Evolutionary conservation across 1,140 invertebrate species (phyloP), one percentile per base, ranked within the genome.

Genomic region (Whitmania pigra): DNA sequence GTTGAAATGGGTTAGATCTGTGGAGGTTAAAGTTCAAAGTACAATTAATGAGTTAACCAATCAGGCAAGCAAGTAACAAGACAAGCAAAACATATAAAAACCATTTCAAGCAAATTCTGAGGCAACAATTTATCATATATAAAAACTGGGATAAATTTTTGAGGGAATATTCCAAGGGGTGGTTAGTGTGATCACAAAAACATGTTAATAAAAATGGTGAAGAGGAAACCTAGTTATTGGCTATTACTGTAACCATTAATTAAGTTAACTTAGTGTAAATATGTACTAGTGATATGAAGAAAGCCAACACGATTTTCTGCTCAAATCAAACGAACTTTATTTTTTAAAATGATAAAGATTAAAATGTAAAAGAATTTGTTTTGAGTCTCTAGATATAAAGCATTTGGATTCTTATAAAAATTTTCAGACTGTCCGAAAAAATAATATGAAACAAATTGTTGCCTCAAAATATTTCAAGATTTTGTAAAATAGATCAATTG

Each of bases 141-240:
- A 27, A 27, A 27, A 63, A 27, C 9, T 13, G 18, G 25, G 25
- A 20, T 6, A 25, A 63, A 6, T 63, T 27, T 63, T 63, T 27
- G 25, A 27, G 25, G 31, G 60, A 27, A 63, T 15, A 15, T 27
- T 63, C 25, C 11, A 27, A 63, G 60, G 31, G 60, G 60, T 63
- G 25, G 25, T 27, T 63, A 63, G 25, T 31, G 31, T 6, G 60
- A 63, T 63, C 60, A 63, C 60, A 63, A 31, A 63, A 27, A 27
- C 60, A 63, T 63, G 43, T 63, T 63, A 63, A 63, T 63, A 17
- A 13, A 63, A 31, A n/a, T 2, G 25, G 55, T 57, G n/a, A 57
- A 57, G 0, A 27, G 31, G 31, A 27, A 63, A 27, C 31, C 13
- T 63, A 63, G 4, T 15, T 63, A 63, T 63, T 15, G 4, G 60